phyloP scores from a whole-genome alignment of 2,797 vertebrate genomes.

The Picus viridis region DNA sequence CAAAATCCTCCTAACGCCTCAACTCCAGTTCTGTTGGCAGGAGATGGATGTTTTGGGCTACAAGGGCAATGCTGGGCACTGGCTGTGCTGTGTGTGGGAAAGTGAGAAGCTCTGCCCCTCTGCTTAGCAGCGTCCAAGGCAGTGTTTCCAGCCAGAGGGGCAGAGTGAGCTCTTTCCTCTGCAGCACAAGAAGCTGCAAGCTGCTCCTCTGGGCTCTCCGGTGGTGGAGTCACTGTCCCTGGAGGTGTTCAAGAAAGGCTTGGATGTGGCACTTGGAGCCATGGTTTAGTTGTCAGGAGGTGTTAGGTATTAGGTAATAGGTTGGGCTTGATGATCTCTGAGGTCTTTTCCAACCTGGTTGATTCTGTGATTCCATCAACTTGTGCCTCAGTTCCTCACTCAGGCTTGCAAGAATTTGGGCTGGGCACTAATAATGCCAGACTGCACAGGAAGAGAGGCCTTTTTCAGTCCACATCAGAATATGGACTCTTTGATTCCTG shows the following conservation, averaged over 20 bases:
- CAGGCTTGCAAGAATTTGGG: neutral
- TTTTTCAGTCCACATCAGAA: neutral
- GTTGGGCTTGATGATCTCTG: too few relatives aligned
- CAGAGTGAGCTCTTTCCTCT: neutral
- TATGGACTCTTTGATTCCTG: neutral
- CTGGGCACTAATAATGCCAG: neutral
- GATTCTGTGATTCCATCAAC: too few relatives aligned
- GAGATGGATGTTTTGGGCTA: neutral
- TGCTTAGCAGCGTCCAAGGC: neutral
- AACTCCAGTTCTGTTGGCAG: neutral
- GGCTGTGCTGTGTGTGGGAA: fast-evolving
- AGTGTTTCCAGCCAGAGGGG: neutral
- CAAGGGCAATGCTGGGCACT: neutral
- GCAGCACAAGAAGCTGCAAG: neutral
- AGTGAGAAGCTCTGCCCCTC: neutral
- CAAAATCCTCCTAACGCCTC: neutral
- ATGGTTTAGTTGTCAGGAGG: too few relatives aligned
- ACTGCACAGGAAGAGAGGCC: neutral
- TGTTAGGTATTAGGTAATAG: too few relatives aligned
- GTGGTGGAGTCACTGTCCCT: too few relatives aligned
- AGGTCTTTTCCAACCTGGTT: too few relatives aligned
- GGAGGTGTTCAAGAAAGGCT: too few relatives aligned
- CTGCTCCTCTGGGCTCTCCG: neutral
- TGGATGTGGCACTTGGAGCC: too few relatives aligned
- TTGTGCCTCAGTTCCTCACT: neutral